Evolutionary conservation across 35 echinoderm and acorn worm genomes (phyloP).

Genomic region (Anneissia japonica): DNA sequence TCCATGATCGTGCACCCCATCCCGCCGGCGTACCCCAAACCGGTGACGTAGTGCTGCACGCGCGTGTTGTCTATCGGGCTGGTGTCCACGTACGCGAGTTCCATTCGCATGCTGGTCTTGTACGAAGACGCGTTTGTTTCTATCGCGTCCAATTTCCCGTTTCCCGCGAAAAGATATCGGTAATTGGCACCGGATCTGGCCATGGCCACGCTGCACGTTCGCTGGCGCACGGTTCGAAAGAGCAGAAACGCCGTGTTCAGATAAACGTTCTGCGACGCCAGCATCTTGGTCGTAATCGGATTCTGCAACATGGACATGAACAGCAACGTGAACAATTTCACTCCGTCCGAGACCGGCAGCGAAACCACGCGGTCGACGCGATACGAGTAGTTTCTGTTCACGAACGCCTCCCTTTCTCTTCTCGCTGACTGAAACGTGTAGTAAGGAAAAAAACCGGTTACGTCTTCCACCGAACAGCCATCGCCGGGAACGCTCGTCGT

Average conservation of each 20-base stretch:
- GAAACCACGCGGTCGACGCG: neutral
- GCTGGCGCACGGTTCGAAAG: neutral
- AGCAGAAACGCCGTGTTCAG: slow-evolving; percentile 10
- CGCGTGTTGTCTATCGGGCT: slow-evolving; percentile 18
- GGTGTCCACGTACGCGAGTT: neutral
- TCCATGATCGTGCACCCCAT: slow-evolving; percentile 12
- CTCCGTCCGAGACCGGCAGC: neutral
- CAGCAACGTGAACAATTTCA: neutral
- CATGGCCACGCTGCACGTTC: neutral
- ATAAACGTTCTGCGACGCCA: neutral
- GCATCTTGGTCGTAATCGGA: neutral
- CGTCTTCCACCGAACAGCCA: neutral
- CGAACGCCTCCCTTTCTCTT: neutral
- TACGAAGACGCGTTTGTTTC: neutral
- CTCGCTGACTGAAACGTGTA: neutral
- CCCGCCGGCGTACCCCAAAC: neutral
- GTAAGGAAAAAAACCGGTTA: neutral
- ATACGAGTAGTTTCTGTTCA: slow-evolving; percentile 24
- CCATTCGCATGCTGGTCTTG: neutral
- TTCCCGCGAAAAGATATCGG: neutral
- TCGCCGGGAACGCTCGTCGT: neutral
- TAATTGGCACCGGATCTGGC: neutral
- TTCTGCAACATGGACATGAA: slow-evolving; percentile 14
- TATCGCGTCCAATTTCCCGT: neutral
- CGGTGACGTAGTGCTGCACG: neutral